Base-by-base conservation (phyloP, 2,113 vertebrate genomes). In the Nothocercus julius region DNA sequence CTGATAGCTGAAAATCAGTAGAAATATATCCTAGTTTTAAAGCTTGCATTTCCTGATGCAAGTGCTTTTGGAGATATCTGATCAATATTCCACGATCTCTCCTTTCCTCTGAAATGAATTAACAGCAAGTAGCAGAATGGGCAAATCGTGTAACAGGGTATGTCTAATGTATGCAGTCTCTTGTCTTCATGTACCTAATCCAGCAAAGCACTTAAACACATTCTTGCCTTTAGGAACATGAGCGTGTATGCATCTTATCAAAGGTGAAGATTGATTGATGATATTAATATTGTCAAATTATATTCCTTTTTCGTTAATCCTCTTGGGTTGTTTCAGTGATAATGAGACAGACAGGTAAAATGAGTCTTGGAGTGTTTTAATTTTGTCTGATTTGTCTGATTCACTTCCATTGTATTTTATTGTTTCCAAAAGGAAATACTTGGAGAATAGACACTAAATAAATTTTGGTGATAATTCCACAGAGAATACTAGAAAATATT, bases 251-350 rank as follows among this genome's bases (percentile, higher is more conserved):
- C 47, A 79, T 79, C 54, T 66, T 75, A 40, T 82, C 88, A 82
- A 1, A 79, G 77, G 77, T 86, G 70, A 82, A 94, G 93, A 82
- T 40, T 96, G 93, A 94, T 85, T 89, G 92, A 69, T 91, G 81
- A 54, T 87, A 92, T 93, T 93, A 95, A 96, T 90, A 87, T 90
- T 82, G 89, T 74, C 86, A 92, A 76, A 94, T 87, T 89, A 59
- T 34, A 47, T 82, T 86, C 58, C 66, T 75, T 54, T 92, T 13
- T 59, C 54, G 53, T 40, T 70, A 90, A 94, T 42, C 62, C 59
- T 77, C 83, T 66, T 38, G 53, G 77, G 77, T 93, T 93, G 78
- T 89, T 94, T 90, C 84, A 74, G 86, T 79, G 74, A 68, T 85
- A 79, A 88, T 32, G 70, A 94, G 86, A 63, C 78, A 94, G 91